Evolutionary conservation across 2,888 invertebrate genomes (phyloP), one percentile per base, ranked within the genome.

Genomic region (Trissolcus brochymenae): DNA sequence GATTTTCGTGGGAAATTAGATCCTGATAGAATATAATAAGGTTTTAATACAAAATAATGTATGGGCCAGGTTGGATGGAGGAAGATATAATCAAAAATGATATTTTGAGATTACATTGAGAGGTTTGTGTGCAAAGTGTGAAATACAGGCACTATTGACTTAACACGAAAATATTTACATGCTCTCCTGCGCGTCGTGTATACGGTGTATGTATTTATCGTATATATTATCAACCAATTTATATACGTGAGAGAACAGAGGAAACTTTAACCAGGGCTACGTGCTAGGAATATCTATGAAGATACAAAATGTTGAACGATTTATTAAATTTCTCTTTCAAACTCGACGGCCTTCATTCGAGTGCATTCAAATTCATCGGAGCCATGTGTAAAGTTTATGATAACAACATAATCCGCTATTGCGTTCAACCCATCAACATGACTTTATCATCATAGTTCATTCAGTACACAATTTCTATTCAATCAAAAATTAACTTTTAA

Each of bases 171-270:
- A 43, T 66, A 66, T 66, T 66, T 73, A 41, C 40, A 50, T 54
- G 50, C 35, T 35, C 35, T 35, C 17, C 56, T 46, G 35, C 46
- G 43, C 53, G 41, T 46, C 13, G 46, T 29, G 46, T 25, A 41
- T 17, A 41, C 4, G 51, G 50, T 56, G 56, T 14, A 49, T 41
- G 40, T 29, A 14, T 29, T 50, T 53, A 71, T 71, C 60, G 46
- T 40, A 70, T 59, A 50, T 54, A 61, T 61, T 55, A 61, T 70
- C 55, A 60, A 61, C 49, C 70, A 70, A 70, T 70, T 70, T 70
- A 61, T 70, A 70, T 70, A 61, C 70, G 50, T 61, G 61, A 70
- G 53, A 55, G 49, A 54, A 55, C 25, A 40, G 46, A 54, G 25
- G 68, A 46, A 70, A 70, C 70, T 70, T 70, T 60, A 68, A 54